A percentile compares a stretch with the other conserved stretches of the same genome.
Conservation (phyloP, 1,140 invertebrate species). For the Stegodyphus mimosarum region DNA sequence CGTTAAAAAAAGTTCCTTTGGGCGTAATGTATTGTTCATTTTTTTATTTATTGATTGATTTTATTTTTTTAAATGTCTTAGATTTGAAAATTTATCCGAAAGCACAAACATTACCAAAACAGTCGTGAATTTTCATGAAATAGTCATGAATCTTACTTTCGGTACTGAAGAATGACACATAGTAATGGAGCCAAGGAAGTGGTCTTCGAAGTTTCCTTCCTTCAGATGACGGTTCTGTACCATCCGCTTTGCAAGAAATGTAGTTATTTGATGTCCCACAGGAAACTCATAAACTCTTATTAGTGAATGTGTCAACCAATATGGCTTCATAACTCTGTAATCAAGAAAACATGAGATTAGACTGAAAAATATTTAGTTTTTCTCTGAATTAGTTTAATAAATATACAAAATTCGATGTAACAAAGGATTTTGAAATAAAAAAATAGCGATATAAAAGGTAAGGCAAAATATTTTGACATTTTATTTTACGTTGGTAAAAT, state of each 20-base stretch:
- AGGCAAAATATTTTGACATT: too few species aligned
- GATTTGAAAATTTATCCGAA: neutral
- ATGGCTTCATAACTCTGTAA: conserved; percentile 9
- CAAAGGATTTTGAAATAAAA: too few species aligned
- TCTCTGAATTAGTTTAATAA: too few species aligned
- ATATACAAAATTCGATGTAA: too few species aligned
- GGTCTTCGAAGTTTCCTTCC: conserved; percentile 54
- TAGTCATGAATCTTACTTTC: neutral
- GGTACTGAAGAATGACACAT: conserved; percentile 45
- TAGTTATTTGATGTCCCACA: conserved; percentile 40
- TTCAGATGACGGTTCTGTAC: conserved; percentile 25
- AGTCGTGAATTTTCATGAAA: neutral
- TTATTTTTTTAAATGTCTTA: too few species aligned
- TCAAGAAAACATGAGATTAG: neutral
- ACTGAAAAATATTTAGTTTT: too few species aligned
- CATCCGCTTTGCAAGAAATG: conserved; percentile 28
- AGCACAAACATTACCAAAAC: neutral
- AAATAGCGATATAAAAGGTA: too few species aligned
- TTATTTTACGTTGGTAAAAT: too few species aligned
- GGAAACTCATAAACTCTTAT: conserved; percentile 50
- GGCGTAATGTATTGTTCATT: too few species aligned
- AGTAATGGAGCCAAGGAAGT: conserved; percentile 58
- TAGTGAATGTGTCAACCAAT: neutral
- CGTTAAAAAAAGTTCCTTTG: too few species aligned
- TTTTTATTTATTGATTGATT: too few species aligned